Evolutionary conservation across 1,140 invertebrate species (phyloP), one percentile per base, ranked within the genome.

Genomic region (Cotesia typhae): DNA sequence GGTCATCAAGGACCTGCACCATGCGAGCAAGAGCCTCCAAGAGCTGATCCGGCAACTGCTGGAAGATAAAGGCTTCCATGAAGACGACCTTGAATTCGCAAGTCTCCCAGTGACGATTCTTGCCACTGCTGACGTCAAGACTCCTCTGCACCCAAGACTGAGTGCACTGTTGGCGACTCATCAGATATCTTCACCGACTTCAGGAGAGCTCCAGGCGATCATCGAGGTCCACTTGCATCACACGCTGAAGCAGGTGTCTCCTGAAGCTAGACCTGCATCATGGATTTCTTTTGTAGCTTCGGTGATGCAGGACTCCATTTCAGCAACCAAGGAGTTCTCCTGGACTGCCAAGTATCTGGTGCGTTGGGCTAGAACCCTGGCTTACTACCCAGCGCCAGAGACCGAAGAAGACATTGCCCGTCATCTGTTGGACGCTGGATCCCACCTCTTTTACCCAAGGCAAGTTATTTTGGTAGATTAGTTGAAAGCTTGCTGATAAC

Each of bases 11-110:
- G 81, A 87, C 69, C 38, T 86, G 20, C 86, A 87, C 73, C 74
- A 85, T 4, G 85, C 85, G 2, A 79, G 76, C 0, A 81, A 81
- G 51, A 75, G 80, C 57, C 77, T 87, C 35, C 63, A 87, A 83
- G 85, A 87, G 78, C 68, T 86, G 0, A 37, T 85, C 7, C 77
- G 86, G 4, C 78, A 86, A 59, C 61, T 87, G 3, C 72, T 87
- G 17, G 83, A 86, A 70, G 84, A 87, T 73, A 79, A 79, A 28
- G 85, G 86, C 70, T 87, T 86, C 60, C 81, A 87, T 67, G 86
- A 87, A 63, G 82, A 87, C 0, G 86, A 87, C 72, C 72, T 87
- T 7, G 84, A 83, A 76, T 87, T 87, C 66, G 85, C 85, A 0
- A 84, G 74, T 79, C 71, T 87, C n/a, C 79, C 84, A 0, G 14